Conservation (phyloP, 92 coral and sea anemone genomes). For the Chrysogorgia sp. region DNA sequence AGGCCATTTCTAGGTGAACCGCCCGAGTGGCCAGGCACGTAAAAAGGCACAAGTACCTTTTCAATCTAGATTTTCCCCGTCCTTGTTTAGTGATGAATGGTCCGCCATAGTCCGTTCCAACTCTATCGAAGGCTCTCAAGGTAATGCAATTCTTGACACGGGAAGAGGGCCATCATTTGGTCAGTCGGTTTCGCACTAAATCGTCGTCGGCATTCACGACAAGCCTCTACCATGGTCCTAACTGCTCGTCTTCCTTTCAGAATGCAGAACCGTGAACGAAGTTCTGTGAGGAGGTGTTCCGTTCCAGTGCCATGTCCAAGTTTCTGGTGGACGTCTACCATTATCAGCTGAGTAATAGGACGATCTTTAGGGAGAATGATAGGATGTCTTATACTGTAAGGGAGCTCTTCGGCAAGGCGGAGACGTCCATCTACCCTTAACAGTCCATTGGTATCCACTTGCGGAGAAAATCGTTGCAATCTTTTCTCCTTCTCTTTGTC, state of each 20-base stretch:
- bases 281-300: constrained; percentile 47
- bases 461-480: constrained; percentile 17
- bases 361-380: constrained; percentile 44
- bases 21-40: constrained; percentile 44
- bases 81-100: constrained; percentile 53
- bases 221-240: constrained; percentile 19
- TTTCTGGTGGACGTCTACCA: constrained; percentile 44
- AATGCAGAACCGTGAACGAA: constrained; percentile 51
- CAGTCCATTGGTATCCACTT: constrained; percentile 30
- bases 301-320: constrained; percentile 57
- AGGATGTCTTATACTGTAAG: constrained; percentile 34
- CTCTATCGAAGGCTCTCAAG: constrained; percentile 39
- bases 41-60: constrained; percentile 40
- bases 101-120: constrained; percentile 40
- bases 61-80: constrained; percentile 49
- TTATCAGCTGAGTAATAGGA: constrained; percentile 20
- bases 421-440: constrained; percentile 46
- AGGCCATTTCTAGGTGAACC: constrained; percentile 44
- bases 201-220: constrained; percentile 39
- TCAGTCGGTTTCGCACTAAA: constrained; percentile 29
- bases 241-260: constrained; percentile 50
- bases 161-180: constrained; percentile 55
- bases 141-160: constrained; percentile 21
- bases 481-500: constrained; percentile 13
- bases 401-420: constrained; percentile 46